Evolutionary conservation across 2,113 vertebrate genomes (phyloP), one percentile per base, ranked within the genome.

Genomic region (Pomatorhinus ruficollis): DNA sequence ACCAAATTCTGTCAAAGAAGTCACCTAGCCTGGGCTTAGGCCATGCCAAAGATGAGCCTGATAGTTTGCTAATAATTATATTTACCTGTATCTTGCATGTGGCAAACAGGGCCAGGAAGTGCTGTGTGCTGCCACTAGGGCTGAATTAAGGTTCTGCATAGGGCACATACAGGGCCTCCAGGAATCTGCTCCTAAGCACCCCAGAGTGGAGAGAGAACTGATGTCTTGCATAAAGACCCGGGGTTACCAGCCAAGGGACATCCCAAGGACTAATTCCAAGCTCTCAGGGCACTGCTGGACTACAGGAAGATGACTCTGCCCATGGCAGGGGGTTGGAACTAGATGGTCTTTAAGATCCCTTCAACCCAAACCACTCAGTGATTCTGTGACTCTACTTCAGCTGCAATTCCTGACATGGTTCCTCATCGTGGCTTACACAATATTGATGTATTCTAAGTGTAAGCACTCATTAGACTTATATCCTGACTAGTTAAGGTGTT

Each of bases 371-470:
- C 11, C 25, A 27, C 24, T n/a, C 25, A 24, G 39, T 7, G 42
- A 22, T 35, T 35, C 17, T 18, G 21, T 27, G 35, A 54, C 24
- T 69, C 30, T 20, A 1, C n/a, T 31, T 21, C 2, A 52, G 37
- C 70, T 79, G 53, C 52, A 76, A 0, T 5, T 54, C 61, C 35
- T 5, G 13, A 9, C 0, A 0, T 5, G 31, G 47, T 5, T 79
- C 60, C 45, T 71, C 35, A 21, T 0, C 15, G 53, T 0, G 0
- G 12, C 54, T 57, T 16, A 42, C 47, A 21, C 18, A 28, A 17
- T 2, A 39, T 3, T 49, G 40, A 23, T 28, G 25, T 2, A 35
- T 28, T 54, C 16, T 2, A 35, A 20, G 37, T 6, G 2, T 10
- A 60, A 69, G 24, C 17, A 39, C 22, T 56, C 50, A 10, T 13